Evolutionary conservation across 2,797 vertebrate genomes (phyloP).

Genomic region (Caiman crocodilus): DNA sequence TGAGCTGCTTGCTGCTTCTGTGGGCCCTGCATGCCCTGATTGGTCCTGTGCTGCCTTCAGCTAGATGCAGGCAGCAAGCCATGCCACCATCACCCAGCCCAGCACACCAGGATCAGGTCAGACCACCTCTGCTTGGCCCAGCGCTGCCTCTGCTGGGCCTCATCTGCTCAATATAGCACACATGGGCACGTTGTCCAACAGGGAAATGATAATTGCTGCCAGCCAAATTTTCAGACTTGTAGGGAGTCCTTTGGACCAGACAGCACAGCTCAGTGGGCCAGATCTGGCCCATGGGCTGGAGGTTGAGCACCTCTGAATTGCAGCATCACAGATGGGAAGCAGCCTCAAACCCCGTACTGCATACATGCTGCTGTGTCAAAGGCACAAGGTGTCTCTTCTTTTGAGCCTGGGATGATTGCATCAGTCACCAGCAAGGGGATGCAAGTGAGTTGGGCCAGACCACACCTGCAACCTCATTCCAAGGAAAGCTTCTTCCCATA

Average conservation of each 20-base stretch:
- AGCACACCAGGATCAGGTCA: not conserved
- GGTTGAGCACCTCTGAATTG: not conserved
- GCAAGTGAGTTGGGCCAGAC: not conserved
- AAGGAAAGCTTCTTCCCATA: not conserved
- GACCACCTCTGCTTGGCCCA: not conserved
- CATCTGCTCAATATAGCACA: too few relatives aligned
- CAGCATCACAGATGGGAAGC: not conserved
- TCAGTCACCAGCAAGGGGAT: not conserved
- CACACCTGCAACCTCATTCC: not conserved
- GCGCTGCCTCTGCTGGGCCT: not conserved
- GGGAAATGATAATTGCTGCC: too few relatives aligned
- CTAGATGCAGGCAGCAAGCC: too few relatives aligned
- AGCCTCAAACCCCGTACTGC: not conserved
- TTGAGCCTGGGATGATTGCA: not conserved
- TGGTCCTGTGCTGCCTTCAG: too few relatives aligned
- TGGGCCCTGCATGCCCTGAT: not conserved
- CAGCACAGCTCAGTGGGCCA: too few relatives aligned
- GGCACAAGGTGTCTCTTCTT: not conserved
- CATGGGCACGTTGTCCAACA: too few relatives aligned
- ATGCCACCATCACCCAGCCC: not conserved
- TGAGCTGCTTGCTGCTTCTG: accelerated
- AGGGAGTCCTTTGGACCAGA: too few relatives aligned
- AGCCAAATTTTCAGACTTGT: too few relatives aligned
- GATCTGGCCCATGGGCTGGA: too few relatives aligned
- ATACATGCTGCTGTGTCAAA: not conserved